Evolutionary conservation across 2,113 vertebrate genomes (phyloP).

Genomic region (Cryptotis parvus): DNA sequence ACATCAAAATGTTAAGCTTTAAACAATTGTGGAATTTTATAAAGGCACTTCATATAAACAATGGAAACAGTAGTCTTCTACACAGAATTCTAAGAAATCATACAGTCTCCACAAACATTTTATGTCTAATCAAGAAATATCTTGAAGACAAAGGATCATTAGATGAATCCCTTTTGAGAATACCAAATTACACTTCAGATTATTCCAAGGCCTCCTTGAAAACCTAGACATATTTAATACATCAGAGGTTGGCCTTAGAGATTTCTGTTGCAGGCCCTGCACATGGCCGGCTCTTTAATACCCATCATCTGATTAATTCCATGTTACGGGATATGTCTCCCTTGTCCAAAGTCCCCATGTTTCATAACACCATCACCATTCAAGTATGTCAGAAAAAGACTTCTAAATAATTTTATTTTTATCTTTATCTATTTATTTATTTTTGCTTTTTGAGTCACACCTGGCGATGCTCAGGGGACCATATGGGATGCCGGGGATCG

Average conservation of each 20-base stretch:
- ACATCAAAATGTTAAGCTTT: conserved; percentile 72
- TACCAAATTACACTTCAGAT: conserved; percentile 59
- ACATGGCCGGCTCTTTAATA: not conserved
- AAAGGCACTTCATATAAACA: conserved; percentile 82
- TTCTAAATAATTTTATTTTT: conserved; percentile 25
- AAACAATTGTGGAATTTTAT: conserved; percentile 75
- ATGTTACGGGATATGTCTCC: not conserved
- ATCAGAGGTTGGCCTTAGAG: conserved; percentile 30
- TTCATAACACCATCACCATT: conserved; percentile 63
- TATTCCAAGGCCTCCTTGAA: conserved; percentile 53
- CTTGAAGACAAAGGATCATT: conserved; percentile 65
- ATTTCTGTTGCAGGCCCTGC: conserved; percentile 36
- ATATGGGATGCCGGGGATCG: no score
- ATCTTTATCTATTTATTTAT: no score
- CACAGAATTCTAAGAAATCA: conserved; percentile 61
- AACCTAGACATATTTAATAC: conserved; percentile 28
- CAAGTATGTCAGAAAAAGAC: conserved; percentile 60
- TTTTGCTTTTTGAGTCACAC: no score
- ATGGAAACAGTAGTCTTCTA: conserved; percentile 67
- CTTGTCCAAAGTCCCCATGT: conserved; percentile 14
- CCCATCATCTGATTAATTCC: conserved; percentile 28
- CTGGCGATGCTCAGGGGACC: no score
- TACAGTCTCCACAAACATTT: conserved; percentile 65
- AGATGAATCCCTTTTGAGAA: conserved; percentile 59
- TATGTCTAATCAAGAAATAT: conserved; percentile 61